phyloP scores from a whole-genome alignment of 2,888 invertebrate species.

The Aphodius granarius region DNA sequence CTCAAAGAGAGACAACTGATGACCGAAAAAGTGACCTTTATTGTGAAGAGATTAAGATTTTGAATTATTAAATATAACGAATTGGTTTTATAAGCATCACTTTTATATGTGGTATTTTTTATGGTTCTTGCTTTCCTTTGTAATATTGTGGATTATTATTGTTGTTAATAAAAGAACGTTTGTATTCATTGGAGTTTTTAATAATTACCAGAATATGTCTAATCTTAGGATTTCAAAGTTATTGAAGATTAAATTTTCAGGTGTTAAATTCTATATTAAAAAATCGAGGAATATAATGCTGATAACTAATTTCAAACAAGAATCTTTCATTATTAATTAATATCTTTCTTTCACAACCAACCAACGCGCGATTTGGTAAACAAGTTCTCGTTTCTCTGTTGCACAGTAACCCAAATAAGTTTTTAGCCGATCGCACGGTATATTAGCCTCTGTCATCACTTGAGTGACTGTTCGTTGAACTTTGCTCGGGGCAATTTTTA shows the following conservation, averaged over 20 bases:
- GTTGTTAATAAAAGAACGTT: not conserved
- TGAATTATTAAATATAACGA: not conserved
- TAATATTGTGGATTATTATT: constrained; percentile 4
- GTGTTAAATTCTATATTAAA: no score
- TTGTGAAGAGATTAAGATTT: constrained; percentile 17
- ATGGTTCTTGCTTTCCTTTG: not conserved
- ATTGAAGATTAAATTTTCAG: no score
- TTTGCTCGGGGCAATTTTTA: constrained; percentile 22
- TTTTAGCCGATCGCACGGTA: not conserved
- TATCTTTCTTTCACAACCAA: no score
- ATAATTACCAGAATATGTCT: not conserved
- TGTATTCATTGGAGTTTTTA: not conserved
- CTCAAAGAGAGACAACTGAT: constrained; percentile 3
- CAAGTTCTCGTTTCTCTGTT: not conserved
- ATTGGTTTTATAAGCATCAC: not conserved
- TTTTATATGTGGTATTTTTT: not conserved
- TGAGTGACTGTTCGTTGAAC: constrained; percentile 15
- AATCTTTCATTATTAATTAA: no score
- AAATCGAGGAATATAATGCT: no score
- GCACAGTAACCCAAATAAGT: constrained; percentile 3
- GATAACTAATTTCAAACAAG: no score
- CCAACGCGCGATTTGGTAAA: no score
- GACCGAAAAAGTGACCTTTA: constrained; percentile 2
- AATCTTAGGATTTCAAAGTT: no score
- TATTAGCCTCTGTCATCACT: not conserved